Evolutionary conservation across 1,140 invertebrate species (phyloP).

Genomic region (Drosophila pectinifera): DNA sequence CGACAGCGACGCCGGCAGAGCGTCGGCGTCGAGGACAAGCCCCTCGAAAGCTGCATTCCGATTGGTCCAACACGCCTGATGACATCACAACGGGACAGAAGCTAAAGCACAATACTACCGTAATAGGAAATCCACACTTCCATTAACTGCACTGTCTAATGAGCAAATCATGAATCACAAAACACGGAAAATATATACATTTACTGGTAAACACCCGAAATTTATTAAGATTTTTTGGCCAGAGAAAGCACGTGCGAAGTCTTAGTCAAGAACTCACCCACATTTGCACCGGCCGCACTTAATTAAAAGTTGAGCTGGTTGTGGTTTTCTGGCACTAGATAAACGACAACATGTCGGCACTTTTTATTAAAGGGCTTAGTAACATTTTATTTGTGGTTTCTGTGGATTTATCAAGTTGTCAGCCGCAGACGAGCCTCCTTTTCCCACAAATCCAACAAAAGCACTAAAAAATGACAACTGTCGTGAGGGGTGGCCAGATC

Average conservation of each 20-base stretch:
- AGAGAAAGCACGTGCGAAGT: slow-evolving; percentile 12
- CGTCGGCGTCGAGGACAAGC: slow-evolving; percentile 52
- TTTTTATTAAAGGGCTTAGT: slow-evolving; percentile 23
- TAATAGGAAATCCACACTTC: slow-evolving; percentile 1
- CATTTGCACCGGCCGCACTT: slow-evolving; percentile 14
- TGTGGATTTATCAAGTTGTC: slow-evolving; percentile 15
- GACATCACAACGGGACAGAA: slow-evolving; percentile 38
- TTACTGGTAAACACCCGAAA: not conserved
- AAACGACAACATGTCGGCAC: slow-evolving; percentile 8
- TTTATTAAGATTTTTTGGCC: slow-evolving; percentile 1
- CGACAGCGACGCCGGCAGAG: not conserved
- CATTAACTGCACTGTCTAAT: not conserved
- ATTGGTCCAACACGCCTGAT: slow-evolving; percentile 53
- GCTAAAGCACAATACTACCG: slow-evolving; percentile 24
- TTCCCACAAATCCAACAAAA: not conserved
- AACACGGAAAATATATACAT: not conserved
- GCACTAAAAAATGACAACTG: slow-evolving; percentile 6
- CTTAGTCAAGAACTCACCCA: not conserved
- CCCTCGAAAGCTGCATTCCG: slow-evolving; percentile 57
- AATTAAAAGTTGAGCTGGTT: slow-evolving; percentile 3
- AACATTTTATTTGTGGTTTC: slow-evolving; percentile 26
- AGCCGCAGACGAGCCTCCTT: slow-evolving; percentile 35
- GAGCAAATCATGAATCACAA: not conserved
- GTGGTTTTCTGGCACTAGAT: slow-evolving; percentile 7
- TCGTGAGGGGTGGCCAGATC: slow-evolving; percentile 8